Conservation (phyloP, 2,888 invertebrate species). For the Caenorhabditis becei region DNA sequence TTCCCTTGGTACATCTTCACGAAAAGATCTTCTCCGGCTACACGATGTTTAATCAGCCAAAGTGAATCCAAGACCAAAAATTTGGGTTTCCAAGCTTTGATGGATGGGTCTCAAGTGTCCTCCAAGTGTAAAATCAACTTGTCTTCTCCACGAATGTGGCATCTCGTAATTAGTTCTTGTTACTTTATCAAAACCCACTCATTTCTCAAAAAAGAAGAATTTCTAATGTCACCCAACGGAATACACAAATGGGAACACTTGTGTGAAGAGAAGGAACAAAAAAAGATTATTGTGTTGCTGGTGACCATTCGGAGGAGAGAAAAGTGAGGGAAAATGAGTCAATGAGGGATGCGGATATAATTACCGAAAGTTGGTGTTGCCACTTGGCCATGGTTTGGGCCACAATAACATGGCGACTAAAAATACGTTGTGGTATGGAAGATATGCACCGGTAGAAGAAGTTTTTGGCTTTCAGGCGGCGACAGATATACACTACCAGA, state of each 20-base stretch:
- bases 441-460: neutral
- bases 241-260: slow-evolving; percentile 3
- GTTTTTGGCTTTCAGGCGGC: neutral
- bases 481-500: slow-evolving; percentile 41
- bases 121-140: slow-evolving; percentile 44
- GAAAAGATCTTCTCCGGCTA: slow-evolving; percentile 3
- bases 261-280: neutral
- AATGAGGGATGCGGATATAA: slow-evolving; percentile 54
- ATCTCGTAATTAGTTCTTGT: slow-evolving; percentile 37
- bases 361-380: slow-evolving; percentile 53
- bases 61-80: slow-evolving; percentile 30
- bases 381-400: neutral
- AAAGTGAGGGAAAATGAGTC: slow-evolving; percentile 30
- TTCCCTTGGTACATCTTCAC: neutral
- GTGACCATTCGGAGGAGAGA: slow-evolving; percentile 13
- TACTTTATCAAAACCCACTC: slow-evolving; percentile 10
- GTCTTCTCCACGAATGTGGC: slow-evolving; percentile 7
- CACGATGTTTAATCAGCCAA: slow-evolving; percentile 40
- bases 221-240: slow-evolving; percentile 7
- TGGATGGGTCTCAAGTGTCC: slow-evolving; percentile 38
- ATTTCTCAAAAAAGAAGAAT: neutral
- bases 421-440: neutral
- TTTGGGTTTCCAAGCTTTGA: slow-evolving; percentile 20
- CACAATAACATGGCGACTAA: slow-evolving; percentile 29
- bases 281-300: neutral